Evolutionary conservation across 2,797 vertebrate species (phyloP).

Genomic region (Enteromius trimaculatus): DNA sequence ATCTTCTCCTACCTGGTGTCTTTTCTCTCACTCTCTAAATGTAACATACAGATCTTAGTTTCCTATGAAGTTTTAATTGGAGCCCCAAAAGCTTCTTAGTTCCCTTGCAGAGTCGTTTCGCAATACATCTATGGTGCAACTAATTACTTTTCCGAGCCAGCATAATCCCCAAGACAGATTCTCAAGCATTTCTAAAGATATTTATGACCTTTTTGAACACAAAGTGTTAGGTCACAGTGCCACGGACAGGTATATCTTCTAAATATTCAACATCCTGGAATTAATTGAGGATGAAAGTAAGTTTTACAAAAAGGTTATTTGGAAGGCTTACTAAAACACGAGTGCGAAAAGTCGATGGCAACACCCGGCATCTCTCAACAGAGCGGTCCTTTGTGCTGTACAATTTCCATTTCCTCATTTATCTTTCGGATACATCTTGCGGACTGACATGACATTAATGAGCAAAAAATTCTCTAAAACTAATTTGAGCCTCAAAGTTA

Average conservation of each 20-base stretch:
- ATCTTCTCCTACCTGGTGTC: slow-evolving; percentile 11
- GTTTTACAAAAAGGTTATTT: slow-evolving; percentile 26
- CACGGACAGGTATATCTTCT: slow-evolving; percentile 29
- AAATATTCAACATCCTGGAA: slow-evolving; percentile 1
- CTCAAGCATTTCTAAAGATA: slow-evolving; percentile 13
- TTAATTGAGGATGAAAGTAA: slow-evolving; percentile 15
- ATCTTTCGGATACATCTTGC: slow-evolving; percentile 57
- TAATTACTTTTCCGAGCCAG: slow-evolving; percentile 28
- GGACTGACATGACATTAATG: slow-evolving; percentile 56
- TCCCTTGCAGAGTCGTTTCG: not conserved
- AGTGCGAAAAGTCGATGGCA: not conserved
- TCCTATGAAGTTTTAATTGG: slow-evolving; percentile 42
- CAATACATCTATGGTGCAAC: slow-evolving; percentile 35
- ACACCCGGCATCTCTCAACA: not conserved
- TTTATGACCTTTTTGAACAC: slow-evolving; percentile 30
- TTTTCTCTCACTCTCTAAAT: slow-evolving; percentile 9
- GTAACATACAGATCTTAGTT: slow-evolving; percentile 26
- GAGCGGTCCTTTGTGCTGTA: slow-evolving; percentile 36
- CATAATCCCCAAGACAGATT: slow-evolving; percentile 36
- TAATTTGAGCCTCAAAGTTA: slow-evolving; percentile 60
- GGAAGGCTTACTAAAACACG: slow-evolving; percentile 29
- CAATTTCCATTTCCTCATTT: slow-evolving; percentile 42
- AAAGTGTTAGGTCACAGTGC: slow-evolving; percentile 19
- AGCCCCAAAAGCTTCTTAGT: slow-evolving; percentile 29
- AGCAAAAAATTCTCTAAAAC: slow-evolving; percentile 57